These are phyloP conservation scores for Ditylenchus weischeri DNA, from an alignment of 2,888 invertebrate species.

Conservation along the genomic window DNA sequence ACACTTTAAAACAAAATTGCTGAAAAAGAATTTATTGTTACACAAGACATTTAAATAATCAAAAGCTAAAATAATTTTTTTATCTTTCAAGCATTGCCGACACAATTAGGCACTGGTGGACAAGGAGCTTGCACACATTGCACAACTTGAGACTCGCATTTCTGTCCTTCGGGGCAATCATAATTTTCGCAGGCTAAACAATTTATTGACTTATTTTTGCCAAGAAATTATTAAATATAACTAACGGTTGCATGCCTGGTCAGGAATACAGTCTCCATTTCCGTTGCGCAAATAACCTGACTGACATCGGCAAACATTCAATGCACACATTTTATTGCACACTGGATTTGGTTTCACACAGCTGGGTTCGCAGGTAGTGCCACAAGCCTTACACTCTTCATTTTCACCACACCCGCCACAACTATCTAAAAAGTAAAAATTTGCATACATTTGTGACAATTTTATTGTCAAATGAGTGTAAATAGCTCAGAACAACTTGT, in stretches of 20 bases:
- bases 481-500: too few relatives aligned
- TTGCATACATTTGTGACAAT: too few relatives aligned
- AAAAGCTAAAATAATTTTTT: too few relatives aligned
- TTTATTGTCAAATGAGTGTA: too few relatives aligned
- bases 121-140: conserved; percentile 3
- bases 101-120: conserved; percentile 6
- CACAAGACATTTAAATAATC: too few relatives aligned
- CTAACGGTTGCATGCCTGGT: neutral
- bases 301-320: neutral
- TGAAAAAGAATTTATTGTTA: too few relatives aligned
- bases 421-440: too few relatives aligned
- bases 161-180: conserved; percentile 8
- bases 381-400: neutral
- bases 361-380: neutral
- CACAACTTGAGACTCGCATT: conserved; percentile 4
- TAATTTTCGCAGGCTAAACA: neutral
- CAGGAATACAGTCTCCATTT: neutral
- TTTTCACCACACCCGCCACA: neutral
- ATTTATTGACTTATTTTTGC: neutral
- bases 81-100: neutral
- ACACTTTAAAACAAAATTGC: too few relatives aligned
- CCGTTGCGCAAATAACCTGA: neutral
- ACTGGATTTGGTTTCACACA: neutral
- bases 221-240: neutral
- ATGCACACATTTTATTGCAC: neutral